phyloP scores from a whole-genome alignment of 2,888 invertebrate genomes.

The Unio pictorum region DNA sequence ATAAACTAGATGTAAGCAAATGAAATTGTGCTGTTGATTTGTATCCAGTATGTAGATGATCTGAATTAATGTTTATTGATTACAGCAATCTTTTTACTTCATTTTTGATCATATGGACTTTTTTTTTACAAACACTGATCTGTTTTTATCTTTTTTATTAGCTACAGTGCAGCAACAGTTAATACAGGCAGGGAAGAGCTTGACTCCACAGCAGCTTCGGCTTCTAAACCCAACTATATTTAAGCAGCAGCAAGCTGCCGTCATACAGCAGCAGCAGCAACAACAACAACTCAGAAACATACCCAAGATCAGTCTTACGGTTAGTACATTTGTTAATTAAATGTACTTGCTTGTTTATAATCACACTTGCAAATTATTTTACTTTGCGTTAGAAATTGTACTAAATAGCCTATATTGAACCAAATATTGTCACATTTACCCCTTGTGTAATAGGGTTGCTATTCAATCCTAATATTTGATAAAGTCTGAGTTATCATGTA shows the following conservation, averaged over 20 bases:
- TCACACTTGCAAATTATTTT: background rate
- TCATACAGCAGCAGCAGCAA: conserved; percentile 76
- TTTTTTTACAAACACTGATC: background rate
- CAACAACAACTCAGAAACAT: conserved; percentile 41
- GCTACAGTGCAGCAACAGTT: conserved; percentile 59
- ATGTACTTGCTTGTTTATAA: background rate
- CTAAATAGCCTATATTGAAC: too few relatives aligned
- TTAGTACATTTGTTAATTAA: conserved; percentile 21
- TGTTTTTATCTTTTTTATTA: conserved; percentile 6
- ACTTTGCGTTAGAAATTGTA: too few relatives aligned
- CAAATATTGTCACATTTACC: too few relatives aligned
- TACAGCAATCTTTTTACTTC: background rate
- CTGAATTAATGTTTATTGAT: background rate
- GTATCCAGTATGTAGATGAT: too few relatives aligned
- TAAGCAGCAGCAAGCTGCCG: conserved; percentile 28
- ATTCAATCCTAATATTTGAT: too few relatives aligned
- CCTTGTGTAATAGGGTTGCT: too few relatives aligned
- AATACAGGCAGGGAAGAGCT: conserved; percentile 41
- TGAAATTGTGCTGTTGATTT: too few relatives aligned
- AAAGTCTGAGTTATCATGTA: too few relatives aligned
- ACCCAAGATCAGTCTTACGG: conserved; percentile 49
- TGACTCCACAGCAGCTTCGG: conserved; percentile 54
- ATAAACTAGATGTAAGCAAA: conserved; percentile 22
- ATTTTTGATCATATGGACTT: background rate
- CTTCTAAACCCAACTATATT: conserved; percentile 47